These are phyloP conservation scores for Gadopsis marmoratus DNA, from an alignment of 2,797 vertebrate species.

Conservation along the genomic window DNA sequence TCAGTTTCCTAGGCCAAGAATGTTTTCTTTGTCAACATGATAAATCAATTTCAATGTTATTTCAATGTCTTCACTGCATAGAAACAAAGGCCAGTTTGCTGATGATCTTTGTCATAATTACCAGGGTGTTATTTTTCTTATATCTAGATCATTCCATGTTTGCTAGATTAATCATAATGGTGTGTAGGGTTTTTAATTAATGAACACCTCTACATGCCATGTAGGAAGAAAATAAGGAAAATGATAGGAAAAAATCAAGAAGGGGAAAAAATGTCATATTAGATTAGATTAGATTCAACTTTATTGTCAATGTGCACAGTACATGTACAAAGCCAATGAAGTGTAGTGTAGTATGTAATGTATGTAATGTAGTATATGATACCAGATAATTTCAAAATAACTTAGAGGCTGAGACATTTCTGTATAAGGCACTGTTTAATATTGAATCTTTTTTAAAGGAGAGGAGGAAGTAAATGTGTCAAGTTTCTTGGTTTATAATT, in stretches of 20 bases:
- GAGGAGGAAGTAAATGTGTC: not conserved
- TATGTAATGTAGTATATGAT: not conserved
- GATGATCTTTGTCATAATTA: constrained; percentile 12
- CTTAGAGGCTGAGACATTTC: not conserved
- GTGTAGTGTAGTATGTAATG: too few relatives aligned
- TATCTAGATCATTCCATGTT: not conserved
- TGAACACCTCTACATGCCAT: not conserved
- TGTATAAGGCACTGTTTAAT: not conserved
- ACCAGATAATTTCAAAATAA: not conserved
- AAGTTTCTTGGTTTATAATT: not conserved
- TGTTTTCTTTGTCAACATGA: not conserved
- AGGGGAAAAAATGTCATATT: not conserved
- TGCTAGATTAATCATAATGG: not conserved
- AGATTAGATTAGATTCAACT: too few relatives aligned
- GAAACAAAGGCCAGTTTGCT: not conserved
- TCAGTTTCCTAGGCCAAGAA: not conserved
- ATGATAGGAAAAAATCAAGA: not conserved
- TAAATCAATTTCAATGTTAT: not conserved
- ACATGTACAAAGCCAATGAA: too few relatives aligned
- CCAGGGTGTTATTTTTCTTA: not conserved
- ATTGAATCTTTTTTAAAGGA: not conserved
- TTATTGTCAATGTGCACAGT: too few relatives aligned
- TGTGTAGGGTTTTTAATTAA: not conserved
- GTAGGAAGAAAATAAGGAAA: not conserved
- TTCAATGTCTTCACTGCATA: not conserved